These are phyloP conservation scores for Nomada fucata DNA, from an alignment of 2,888 invertebrate genomes.

Conservation along the genomic window DNA sequence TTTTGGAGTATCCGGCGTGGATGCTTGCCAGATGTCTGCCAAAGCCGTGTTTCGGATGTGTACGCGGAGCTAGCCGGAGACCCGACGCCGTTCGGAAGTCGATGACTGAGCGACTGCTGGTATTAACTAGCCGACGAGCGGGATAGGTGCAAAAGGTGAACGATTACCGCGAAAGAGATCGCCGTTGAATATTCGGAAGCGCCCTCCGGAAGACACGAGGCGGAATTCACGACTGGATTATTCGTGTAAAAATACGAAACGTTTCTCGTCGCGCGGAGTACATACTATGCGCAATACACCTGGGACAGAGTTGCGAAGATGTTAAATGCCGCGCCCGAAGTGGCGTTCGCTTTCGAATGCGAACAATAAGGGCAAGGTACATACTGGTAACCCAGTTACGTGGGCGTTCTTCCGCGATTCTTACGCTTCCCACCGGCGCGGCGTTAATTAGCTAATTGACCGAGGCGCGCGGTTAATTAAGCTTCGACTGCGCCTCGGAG, in stretches of 20 bases:
- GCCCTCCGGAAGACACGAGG: constrained; percentile 3
- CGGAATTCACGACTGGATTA: not conserved
- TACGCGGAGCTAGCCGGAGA: constrained; percentile 56
- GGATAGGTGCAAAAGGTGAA: constrained; percentile 45
- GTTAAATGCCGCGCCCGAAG: not conserved
- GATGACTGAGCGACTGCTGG: constrained; percentile 70
- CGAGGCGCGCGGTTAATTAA: constrained; percentile 70
- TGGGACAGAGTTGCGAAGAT: constrained; percentile 10
- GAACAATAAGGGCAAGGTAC: not conserved
- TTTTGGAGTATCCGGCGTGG: constrained; percentile 72
- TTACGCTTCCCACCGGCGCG: constrained; percentile 49
- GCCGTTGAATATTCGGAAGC: not conserved
- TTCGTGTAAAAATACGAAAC: not conserved
- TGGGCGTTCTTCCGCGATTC: constrained; percentile 14
- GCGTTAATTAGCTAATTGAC: constrained; percentile 78
- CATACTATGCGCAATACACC: not conserved
- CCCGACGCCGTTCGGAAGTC: constrained; percentile 57
- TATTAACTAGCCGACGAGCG: constrained; percentile 60
- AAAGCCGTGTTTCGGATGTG: constrained; percentile 67
- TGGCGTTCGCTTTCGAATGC: no score
- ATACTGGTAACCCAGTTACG: constrained; percentile 62
- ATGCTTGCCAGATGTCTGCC: constrained; percentile 77
- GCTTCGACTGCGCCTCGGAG: constrained; percentile 50
- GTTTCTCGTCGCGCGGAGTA: no score
- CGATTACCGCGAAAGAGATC: constrained; percentile 12